Percentiles rank a stretch among this genome's conserved stretches.
Conservation (phyloP, 1,140 invertebrate species). For the Bombus huntii region DNA sequence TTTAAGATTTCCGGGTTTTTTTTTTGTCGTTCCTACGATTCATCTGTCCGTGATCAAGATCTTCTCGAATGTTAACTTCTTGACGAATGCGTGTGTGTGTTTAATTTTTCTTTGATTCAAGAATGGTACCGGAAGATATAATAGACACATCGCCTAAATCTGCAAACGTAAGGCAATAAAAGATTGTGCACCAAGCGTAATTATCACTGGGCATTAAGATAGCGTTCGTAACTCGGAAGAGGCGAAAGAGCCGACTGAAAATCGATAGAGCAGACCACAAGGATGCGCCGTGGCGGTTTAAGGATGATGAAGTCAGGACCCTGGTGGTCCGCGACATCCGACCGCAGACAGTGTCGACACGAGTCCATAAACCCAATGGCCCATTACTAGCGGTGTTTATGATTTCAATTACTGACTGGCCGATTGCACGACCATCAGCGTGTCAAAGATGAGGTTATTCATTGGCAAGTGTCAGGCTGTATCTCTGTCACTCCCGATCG, state of each 20-base stretch:
- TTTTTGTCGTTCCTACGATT: too few relatives aligned
- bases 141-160: too few relatives aligned
- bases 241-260: not conserved
- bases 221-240: too few relatives aligned
- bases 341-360: conserved; percentile 67
- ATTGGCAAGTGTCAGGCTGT: not conserved
- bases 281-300: conserved; percentile 49
- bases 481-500: not conserved
- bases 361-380: conserved; percentile 38
- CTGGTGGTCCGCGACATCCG: conserved; percentile 6
- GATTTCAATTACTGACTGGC: conserved; percentile 65
- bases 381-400: conserved; percentile 66
- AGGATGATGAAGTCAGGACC: conserved; percentile 53
- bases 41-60: too few relatives aligned
- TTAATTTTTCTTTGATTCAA: too few relatives aligned
- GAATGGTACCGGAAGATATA: too few relatives aligned
- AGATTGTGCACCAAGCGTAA: too few relatives aligned
- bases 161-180: too few relatives aligned
- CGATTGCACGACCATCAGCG: conserved; percentile 45
- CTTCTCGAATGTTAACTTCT: too few relatives aligned
- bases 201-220: not conserved
- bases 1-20: too few relatives aligned
- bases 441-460: conserved; percentile 33
- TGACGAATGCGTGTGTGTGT: too few relatives aligned
- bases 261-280: conserved; percentile 56